phyloP scores from a whole-genome alignment of 1,140 invertebrate genomes.

The Lithobius niger region DNA sequence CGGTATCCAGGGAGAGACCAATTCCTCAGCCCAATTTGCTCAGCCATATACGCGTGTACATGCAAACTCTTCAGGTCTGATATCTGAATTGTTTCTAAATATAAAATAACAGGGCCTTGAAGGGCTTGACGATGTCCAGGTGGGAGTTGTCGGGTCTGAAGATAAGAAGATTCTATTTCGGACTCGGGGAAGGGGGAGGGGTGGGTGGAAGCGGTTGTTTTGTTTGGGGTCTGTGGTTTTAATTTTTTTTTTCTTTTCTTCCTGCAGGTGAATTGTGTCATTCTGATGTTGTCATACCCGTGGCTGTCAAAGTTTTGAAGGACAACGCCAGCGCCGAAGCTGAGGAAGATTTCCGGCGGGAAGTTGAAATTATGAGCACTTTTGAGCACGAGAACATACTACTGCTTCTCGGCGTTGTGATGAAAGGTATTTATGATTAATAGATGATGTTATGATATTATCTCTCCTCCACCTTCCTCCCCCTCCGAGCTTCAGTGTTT shows the following conservation, averaged over 20 bases:
- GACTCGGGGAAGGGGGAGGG: too few species aligned
- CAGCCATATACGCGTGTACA: too few species aligned
- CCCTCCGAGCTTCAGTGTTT: too few species aligned
- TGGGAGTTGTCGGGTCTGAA: not conserved
- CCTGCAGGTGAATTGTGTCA: constrained; percentile 12
- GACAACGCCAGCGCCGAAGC: constrained; percentile 62
- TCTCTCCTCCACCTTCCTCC: too few species aligned
- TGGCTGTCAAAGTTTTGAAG: constrained; percentile 77
- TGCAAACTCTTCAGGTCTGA: not conserved
- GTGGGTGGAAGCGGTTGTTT: not conserved
- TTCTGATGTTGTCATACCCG: constrained; percentile 29
- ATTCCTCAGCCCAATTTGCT: too few species aligned
- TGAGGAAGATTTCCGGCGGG: constrained; percentile 68
- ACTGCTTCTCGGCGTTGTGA: constrained; percentile 62
- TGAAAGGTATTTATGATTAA: constrained; percentile 46
- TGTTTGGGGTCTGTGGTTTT: not conserved
- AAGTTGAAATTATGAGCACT: constrained; percentile 79
- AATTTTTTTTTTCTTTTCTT: constrained; percentile 2
- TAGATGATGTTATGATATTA: too few species aligned
- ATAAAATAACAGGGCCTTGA: too few species aligned
- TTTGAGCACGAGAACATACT: constrained; percentile 79
- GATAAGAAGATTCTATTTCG: too few species aligned
- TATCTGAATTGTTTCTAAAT: not conserved
- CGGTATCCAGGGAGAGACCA: too few species aligned
- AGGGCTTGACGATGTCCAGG: not conserved